Evolutionary conservation across 2,797 vertebrate genomes (phyloP), one percentile per base, ranked within the genome.

Genomic region (Limnodromus scolopaceus): DNA sequence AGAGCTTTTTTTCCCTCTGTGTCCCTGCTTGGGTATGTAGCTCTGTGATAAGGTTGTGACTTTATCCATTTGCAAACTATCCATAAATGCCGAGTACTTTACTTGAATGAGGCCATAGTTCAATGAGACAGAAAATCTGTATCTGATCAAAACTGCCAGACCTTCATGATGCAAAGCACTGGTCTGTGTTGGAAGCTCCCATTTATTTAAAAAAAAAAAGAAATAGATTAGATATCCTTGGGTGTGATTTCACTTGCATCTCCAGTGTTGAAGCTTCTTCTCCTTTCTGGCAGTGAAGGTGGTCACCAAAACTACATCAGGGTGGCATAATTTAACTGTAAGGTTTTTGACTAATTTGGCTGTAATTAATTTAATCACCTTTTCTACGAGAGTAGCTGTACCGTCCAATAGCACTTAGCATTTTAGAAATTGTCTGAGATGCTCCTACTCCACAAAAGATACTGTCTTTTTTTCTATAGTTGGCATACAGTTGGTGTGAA

Each of bases 1-100:
- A 66, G 71, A 4, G 1, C 0, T 4, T 77, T 72, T 10, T 18
- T 45, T 9, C 20, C 18, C 15, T 83, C 23, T 4, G 1, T 28
- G 15, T 64, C 32, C 60, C 28, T 75, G 15, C 22, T 88, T 3
- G 4, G 49, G 23, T 55, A 34, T 10, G 5, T 32, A 69, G 12
- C 18, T 82, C 32, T 80, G 25, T 0, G 4, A 83, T 57, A 63
- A 87, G 41, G 16, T 53, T 83, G 49, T 49, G 71, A 65, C 27
- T 70, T 84, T 6, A 74, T 51, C 64, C 18, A 6, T 74, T 48
- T 77, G 11, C 48, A 76, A 66, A 22, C 9, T 74, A 18, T 36
- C 45, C 7, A 9, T 68, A 81, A 68, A 77, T 92, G 41, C 54
- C 0, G 1, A 93, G 9, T 39, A 45, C 10, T 49, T 43, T 72